A percentile compares a stretch with the other conserved stretches of the same genome.
Conservation (phyloP, 2,797 vertebrate species). For the Pseudochromis fuscus region DNA sequence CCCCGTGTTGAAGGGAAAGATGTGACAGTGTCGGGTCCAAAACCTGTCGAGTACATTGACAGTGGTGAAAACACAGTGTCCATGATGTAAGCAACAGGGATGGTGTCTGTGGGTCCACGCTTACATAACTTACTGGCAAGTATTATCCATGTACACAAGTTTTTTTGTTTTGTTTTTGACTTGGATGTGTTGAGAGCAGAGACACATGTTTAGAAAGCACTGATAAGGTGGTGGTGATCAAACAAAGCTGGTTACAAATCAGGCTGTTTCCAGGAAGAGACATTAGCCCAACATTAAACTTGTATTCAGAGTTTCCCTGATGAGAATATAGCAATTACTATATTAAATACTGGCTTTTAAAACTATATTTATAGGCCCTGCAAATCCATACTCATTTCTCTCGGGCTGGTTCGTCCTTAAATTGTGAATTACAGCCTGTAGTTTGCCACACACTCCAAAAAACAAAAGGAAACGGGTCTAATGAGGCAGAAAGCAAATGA, state of each 20-base stretch:
- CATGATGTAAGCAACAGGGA: conserved; percentile 1
- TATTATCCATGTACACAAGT: not conserved
- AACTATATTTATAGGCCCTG: too few relatives aligned
- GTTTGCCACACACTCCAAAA: not conserved
- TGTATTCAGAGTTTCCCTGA: too few relatives aligned
- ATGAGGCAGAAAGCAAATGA: not conserved
- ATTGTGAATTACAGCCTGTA: not conserved
- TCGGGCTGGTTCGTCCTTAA: not conserved
- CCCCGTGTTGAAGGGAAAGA: conserved; percentile 20
- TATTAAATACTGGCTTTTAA: too few relatives aligned
- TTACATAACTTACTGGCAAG: not conserved
- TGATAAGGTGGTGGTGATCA: not conserved
- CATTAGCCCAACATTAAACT: too few relatives aligned
- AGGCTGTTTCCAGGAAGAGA: too few relatives aligned
- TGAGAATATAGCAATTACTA: too few relatives aligned
- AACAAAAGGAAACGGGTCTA: not conserved
- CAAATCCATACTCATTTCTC: too few relatives aligned
- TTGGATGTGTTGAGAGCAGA: not conserved
- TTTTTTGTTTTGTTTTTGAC: not conserved
- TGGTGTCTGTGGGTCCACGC: not conserved
- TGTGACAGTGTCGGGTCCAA: not conserved
- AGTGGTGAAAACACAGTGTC: not conserved
- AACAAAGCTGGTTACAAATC: not conserved
- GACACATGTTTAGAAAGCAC: not conserved
- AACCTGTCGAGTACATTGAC: not conserved